Base-by-base conservation (phyloP, 2,113 vertebrate species). In the Sturnira hondurensis region DNA sequence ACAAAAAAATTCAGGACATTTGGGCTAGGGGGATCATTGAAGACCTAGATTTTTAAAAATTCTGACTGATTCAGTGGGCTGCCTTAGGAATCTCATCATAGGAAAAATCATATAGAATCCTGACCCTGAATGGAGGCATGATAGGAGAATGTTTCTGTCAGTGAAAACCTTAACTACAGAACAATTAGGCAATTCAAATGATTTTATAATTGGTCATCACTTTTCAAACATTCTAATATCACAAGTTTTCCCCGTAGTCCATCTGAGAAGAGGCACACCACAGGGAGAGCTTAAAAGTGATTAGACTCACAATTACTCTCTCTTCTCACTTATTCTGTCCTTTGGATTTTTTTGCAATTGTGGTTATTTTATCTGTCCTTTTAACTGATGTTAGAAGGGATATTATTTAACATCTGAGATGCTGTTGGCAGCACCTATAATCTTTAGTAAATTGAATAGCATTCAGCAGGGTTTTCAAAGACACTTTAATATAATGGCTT, bases 301-400 rank as follows among this genome's bases (percentile, higher is more conserved):
- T 74, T 82, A 24, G 36, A 41, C 52, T 82, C 71, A 77, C 31
- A 81, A 86, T 73, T 87, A 89, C 20, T 87, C 71, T 95, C 58
- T 83, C 74, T 84, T 33, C 67, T 92, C 33, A 95, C 90, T 54
- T 93, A 70, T 80, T 87, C 36, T 95, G 38, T 38, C 80, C 56
- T 70, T 97, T 93, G 65, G 24, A 84, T 61, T 63, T 70, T 76
- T 83, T 17, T 45, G 17, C 38, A 90, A 41, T 45, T 58, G 10
- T 89, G 47, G 5, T 33, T 77, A 56, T 97, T 95, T 95, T 74
- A 91, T 91, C 43, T 91, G 50, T 82, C 50, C n/a, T 91, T 93
- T 96, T 84, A 91, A 88, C 81, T 86, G 61, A 77, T 87, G 9
- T 2, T 76, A 47, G 90, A 88, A 96, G 36, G 45, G 28, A 88